A percentile compares a stretch with the other conserved stretches of the same genome.
Conservation (phyloP, 1,140 invertebrate genomes). For the Calliphora vicina region DNA sequence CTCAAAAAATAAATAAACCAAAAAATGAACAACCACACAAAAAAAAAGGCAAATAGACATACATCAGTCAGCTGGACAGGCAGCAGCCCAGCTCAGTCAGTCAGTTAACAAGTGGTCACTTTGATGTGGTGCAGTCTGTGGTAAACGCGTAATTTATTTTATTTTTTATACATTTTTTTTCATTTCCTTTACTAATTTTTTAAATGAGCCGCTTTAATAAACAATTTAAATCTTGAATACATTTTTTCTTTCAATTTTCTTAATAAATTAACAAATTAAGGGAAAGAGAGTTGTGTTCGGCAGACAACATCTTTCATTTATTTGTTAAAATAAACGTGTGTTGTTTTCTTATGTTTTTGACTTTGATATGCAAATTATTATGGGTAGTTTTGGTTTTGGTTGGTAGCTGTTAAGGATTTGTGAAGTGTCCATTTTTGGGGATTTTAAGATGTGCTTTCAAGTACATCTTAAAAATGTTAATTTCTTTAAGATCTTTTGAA, state of each 20-base stretch:
- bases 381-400: neutral
- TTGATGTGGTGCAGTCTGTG: conserved; percentile 41
- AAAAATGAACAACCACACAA: neutral
- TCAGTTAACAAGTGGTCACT: conserved; percentile 39
- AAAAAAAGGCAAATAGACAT: neutral
- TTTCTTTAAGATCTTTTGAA: conserved; percentile 28
- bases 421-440: conserved; percentile 6
- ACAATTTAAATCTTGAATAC: neutral
- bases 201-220: conserved; percentile 3
- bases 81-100: neutral
- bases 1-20: neutral
- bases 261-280: neutral
- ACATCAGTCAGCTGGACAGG: neutral
- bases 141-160: conserved; percentile 40
- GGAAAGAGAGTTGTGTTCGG: neutral
- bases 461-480: conserved; percentile 26
- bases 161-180: neutral
- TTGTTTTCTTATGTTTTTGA: neutral
- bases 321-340: neutral
- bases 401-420: too few relatives aligned
- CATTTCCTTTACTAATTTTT: neutral
- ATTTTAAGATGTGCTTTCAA: neutral
- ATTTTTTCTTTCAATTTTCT: neutral
- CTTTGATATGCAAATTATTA: conserved; percentile 28
- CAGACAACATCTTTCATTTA: neutral